phyloP scores from a whole-genome alignment of 2,797 vertebrate genomes.

The Zalophus californianus region DNA sequence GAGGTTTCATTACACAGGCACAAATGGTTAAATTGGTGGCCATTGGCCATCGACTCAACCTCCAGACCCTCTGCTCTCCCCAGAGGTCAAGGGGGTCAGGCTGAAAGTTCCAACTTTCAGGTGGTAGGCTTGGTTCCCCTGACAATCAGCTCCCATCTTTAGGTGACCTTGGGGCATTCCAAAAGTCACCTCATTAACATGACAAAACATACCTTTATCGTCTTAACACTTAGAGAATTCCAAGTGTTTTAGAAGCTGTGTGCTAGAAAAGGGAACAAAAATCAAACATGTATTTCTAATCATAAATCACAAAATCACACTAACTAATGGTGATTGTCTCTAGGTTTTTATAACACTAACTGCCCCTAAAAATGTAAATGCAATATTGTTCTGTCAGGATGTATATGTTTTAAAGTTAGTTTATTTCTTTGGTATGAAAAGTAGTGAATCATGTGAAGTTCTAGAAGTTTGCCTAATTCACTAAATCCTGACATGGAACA shows the following conservation, averaged over 20 bases:
- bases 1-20: neutral
- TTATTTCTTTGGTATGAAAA: slow-evolving; percentile 45
- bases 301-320: neutral
- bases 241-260: neutral
- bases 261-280: neutral
- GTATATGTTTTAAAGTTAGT: neutral
- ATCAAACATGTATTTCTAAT: neutral
- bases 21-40: neutral
- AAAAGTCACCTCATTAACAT: neutral
- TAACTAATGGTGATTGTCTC: neutral
- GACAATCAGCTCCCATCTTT: neutral
- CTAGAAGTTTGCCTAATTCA: neutral
- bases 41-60: neutral
- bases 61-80: neutral
- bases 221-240: neutral
- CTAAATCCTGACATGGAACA: neutral
- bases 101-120: neutral
- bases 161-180: neutral
- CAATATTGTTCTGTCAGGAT: neutral
- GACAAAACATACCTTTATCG: neutral
- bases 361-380: neutral
- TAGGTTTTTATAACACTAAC: neutral
- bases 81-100: neutral
- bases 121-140: neutral
- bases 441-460: neutral